Base-by-base conservation (phyloP, 1,140 invertebrate genomes). In the Drosophila kurseongensis region DNA sequence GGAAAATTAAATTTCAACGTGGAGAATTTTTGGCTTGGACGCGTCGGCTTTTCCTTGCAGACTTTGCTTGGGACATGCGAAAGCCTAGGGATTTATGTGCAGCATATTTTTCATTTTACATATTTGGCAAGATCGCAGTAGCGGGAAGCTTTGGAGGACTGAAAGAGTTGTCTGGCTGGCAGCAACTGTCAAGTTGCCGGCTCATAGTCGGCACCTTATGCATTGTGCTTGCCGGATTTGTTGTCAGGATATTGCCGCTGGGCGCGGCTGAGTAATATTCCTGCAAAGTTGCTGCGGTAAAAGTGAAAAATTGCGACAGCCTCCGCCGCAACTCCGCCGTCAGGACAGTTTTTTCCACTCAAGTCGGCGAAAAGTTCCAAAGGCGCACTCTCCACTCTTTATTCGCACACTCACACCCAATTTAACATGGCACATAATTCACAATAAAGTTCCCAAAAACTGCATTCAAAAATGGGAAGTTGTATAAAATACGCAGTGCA, bases 261-360 rank as follows among this genome's bases (percentile, higher is more conserved):
- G 83, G 66, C 57, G 44, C 59, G 48, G 42, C 55, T 78, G 83
- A 83, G 79, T 83, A 80, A 88, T 88, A 88, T 83, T 89, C 82
- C 66, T 79, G 79, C 63, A 88, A 88, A 89, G 84, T 88, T 86
- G 79, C 81, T 74, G 84, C 84, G 84, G 83, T 83, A 89, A 83
- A 89, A 89, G 84, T 88, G 83, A 88, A 88, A 88, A 89, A 88
- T 88, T 88, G 76, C 79, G 65, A 61, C 62, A 63, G 55, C 71
- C 59, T 48, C 45, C 40, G 55, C 41, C 23, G 42, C 50, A 45
- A 50, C 48, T 68, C 41, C 9, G 47, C 10, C 38, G 18, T 13
- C 54, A 41, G 58, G 71, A 71, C 63, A 69, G 44, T 60, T 79
- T 58, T 55, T 73, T 72, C 55, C 60, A 84, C 60, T 79, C 67